Conservation (phyloP, 2,113 vertebrate species). For the Sylvilagus bachmani region DNA sequence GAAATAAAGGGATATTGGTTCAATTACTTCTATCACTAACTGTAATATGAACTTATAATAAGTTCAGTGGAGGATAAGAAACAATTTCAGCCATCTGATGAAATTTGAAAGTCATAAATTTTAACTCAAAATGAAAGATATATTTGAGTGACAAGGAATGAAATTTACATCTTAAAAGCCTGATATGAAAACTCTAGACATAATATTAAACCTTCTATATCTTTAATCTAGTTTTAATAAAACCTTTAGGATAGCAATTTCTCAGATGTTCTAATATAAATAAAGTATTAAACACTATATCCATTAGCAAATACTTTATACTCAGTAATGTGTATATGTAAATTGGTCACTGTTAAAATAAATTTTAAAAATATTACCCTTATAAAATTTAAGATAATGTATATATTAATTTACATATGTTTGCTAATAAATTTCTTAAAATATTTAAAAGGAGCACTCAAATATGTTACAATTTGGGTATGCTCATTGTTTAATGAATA, state of each 20-base stretch:
- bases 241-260: slow-evolving; percentile 19
- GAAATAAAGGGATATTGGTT: slow-evolving; percentile 69
- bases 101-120: slow-evolving; percentile 76
- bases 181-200: slow-evolving; percentile 43
- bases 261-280: slow-evolving; percentile 42
- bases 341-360: background rate
- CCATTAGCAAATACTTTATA: background rate
- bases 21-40: slow-evolving; percentile 71
- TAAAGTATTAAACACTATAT: slow-evolving; percentile 7
- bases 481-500: background rate
- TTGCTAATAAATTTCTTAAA: background rate
- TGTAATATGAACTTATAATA: slow-evolving; percentile 55
- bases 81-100: slow-evolving; percentile 76
- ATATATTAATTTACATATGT: background rate
- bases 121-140: slow-evolving; percentile 73
- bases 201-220: slow-evolving; percentile 46
- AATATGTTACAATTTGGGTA: background rate
- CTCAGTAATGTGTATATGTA: background rate
- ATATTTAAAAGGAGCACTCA: background rate
- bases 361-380: background rate
- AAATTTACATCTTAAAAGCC: slow-evolving; percentile 74
- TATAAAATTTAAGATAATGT: slow-evolving; percentile 4
- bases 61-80: slow-evolving; percentile 76
- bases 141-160: slow-evolving; percentile 71
- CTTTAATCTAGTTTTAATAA: slow-evolving; percentile 70